phyloP scores from a whole-genome alignment of 2,888 invertebrate genomes.

The Netelia inedita region DNA sequence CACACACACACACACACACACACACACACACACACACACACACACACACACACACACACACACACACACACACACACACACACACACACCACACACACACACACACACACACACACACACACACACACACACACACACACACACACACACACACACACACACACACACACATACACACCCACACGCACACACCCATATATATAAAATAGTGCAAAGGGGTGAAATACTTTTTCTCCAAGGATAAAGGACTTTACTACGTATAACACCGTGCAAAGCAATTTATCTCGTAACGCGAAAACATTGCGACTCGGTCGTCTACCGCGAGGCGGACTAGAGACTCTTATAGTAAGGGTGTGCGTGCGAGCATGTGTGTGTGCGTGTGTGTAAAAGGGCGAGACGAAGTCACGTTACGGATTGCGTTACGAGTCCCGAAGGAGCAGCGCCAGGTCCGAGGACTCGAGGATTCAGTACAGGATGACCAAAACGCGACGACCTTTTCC shows the following conservation, averaged over 20 bases:
- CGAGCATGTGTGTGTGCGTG: conserved; percentile 40
- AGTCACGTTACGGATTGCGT: conserved; percentile 80
- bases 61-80: too few species aligned
- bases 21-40: too few species aligned
- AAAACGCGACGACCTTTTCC: conserved; percentile 53
- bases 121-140: not conserved
- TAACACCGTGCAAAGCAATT: conserved; percentile 72
- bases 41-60: not conserved
- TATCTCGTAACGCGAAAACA: conserved; percentile 79
- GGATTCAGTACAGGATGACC: conserved; percentile 30
- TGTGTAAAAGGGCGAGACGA: conserved; percentile 53
- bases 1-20: not conserved
- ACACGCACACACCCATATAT: too few species aligned
- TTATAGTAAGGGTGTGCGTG: not conserved
- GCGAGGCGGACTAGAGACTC: not conserved
- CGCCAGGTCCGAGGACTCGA: conserved; percentile 49
- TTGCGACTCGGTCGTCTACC: conserved; percentile 70
- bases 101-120: too few species aligned
- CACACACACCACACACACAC: not conserved
- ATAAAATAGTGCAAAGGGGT: conserved; percentile 18
- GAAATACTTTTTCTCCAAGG: conserved; percentile 6
- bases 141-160: too few species aligned
- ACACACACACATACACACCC: too few species aligned
- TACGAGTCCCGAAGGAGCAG: conserved; percentile 76
- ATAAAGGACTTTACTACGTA: conserved; percentile 58